Evolutionary conservation across 2,113 vertebrate species (phyloP), one percentile per base, ranked within the genome.

Genomic region (Apeltes quadracus): DNA sequence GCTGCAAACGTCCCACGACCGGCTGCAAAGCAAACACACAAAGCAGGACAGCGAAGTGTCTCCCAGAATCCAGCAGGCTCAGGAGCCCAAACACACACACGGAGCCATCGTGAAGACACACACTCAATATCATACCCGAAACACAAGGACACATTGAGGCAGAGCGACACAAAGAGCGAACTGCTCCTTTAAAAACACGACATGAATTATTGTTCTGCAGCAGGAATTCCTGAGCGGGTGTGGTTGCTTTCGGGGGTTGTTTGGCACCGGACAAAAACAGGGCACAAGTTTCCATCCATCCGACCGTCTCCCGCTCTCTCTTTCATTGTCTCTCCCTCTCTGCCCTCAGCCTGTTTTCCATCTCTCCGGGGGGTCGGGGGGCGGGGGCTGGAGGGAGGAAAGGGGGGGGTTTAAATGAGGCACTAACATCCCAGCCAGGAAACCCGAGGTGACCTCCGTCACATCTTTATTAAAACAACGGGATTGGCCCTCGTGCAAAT

Each of bases 161-260:
- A 3, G 3, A n/a, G 0, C n/a, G n/a, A n/a, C n/a, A n/a, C n/a
- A n/a, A 58, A 53, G 22, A 27, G n/a, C 4, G 54, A 55, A 78
- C 70, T 72, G 54, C 53, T 72, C 41, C 69, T 80, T 79, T 78
- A 84, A 83, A 79, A 81, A 79, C 69, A 82, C 46, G 51, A 58
- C 53, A 73, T 70, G 61, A 87, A 84, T 75, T 83, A 76, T 82
- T 83, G 25, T 27, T 50, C 15, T 90, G 67, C 43, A 69, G 82
- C 84, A 85, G 87, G 84, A 90, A 91, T 88, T 90, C 87, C 87
- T 89, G 86, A 27, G 84, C 85, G 91, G 90, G 91, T 88, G 91
- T 91, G 89, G 88, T 80, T 76, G 74, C 80, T 55, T 83, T 78
- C 44, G n/a, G 79, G 76, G 34, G 75, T 41, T 87, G 83, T 87